Evolutionary conservation across 2,888 invertebrate genomes (phyloP), one percentile per base, ranked within the genome.

Genomic region (Tribolium freemani): DNA sequence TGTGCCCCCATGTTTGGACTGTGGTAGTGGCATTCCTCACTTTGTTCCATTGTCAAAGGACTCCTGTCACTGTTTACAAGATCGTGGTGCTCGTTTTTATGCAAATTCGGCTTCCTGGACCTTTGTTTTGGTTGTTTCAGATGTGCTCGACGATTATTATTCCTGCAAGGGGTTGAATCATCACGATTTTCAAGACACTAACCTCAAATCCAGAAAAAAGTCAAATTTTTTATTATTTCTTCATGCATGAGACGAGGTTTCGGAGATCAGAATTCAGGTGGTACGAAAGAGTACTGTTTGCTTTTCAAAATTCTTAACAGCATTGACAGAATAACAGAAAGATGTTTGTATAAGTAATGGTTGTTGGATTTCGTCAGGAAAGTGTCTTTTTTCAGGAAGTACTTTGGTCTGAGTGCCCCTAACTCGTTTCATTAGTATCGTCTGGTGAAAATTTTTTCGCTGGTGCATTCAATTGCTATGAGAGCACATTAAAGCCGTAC

Each of bases 31-130:
- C 56, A 63, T 71, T 66, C 51, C 66, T 58, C 71, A 71, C 53
- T 71, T 71, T 58, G 64, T 31, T 31, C 71, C 20, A 71, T 71
- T 71, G 71, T 71, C 20, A 38, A 38, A 31, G 16, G 50, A 45
- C 11, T 21, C 44, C 61, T 61, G 53, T 53, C 53, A 51, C 53
- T 61, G 60, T 51, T 57, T 71, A 66, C 60, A 21, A 46, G 46
- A 66, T 45, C 66, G 51, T 66, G 66, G 51, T 71, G 71, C 66
- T 58, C 46, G 44, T 71, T 71, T 71, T 71, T 66, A 71, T 71
- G 71, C 44, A 71, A 66, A 71, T 71, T 66, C 45, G 38, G 46
- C 54, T 66, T 60, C 71, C 64, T 66, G 51, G 58, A 58, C 21
- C 38, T 66, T 71, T 71, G 63, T 63, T 48, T 60, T 26, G n/a